Percentiles rank a stretch among this genome's conserved stretches.
These are phyloP conservation scores for Campoletis raptor DNA, from an alignment of 2,888 invertebrate genomes.

Conservation along the genomic window DNA sequence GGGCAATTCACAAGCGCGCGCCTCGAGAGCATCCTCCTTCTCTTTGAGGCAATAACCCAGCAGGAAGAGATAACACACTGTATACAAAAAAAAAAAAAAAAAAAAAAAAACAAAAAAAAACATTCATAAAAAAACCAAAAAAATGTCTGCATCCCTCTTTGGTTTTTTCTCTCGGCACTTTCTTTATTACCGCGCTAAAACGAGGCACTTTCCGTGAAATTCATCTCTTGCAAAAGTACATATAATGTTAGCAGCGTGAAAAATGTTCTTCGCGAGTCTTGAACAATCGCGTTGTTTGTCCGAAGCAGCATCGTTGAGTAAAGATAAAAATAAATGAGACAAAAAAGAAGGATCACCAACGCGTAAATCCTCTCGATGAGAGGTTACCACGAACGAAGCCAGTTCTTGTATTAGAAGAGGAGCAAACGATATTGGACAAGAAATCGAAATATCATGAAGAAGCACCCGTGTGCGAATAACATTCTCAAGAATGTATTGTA, in stretches of 20 bases:
- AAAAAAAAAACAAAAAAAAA: background rate
- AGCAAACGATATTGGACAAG: slow-evolving; percentile 35
- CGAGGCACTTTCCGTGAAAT: slow-evolving; percentile 64
- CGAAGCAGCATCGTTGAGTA: background rate
- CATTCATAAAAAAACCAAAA: background rate
- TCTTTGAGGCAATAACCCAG: slow-evolving; percentile 14
- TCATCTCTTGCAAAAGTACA: slow-evolving; percentile 42
- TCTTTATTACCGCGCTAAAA: slow-evolving; percentile 39
- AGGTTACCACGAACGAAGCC: background rate
- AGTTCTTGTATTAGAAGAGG: background rate
- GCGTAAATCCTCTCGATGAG: slow-evolving; percentile 16
- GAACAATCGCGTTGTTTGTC: slow-evolving; percentile 38
- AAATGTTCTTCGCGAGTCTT: slow-evolving; percentile 30
- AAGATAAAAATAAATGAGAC: background rate
- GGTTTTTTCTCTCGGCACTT: background rate
- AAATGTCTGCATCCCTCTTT: slow-evolving; percentile 50
- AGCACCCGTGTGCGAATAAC: slow-evolving; percentile 6
- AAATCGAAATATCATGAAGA: slow-evolving; percentile 51
- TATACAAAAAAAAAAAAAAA: slow-evolving; percentile 25
- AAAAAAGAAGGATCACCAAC: background rate
- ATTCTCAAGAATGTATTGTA: slow-evolving; percentile 45
- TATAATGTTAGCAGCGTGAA: slow-evolving; percentile 23
- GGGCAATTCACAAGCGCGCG: slow-evolving; percentile 62
- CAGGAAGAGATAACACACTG: slow-evolving; percentile 41
- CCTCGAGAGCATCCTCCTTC: slow-evolving; percentile 56